Evolutionary conservation across 2,797 vertebrate species (phyloP).

Genomic region (Pogoniulus pusillus): DNA sequence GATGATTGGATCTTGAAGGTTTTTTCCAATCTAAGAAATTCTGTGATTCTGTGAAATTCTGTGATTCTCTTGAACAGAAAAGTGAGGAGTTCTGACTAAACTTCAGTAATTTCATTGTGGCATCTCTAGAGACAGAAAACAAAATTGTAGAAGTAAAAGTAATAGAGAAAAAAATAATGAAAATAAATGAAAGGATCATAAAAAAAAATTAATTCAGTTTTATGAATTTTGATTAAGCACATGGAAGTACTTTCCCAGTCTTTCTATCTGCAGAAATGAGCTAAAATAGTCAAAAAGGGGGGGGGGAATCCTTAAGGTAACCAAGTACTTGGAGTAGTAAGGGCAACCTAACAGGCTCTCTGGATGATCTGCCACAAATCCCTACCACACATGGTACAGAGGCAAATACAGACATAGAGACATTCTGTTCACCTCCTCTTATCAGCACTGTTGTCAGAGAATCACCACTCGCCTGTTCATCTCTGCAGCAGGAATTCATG

Average conservation of each 20-base stretch:
- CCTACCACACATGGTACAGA: neutral
- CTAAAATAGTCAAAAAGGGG: neutral
- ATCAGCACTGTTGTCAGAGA: slow-evolving; percentile 56
- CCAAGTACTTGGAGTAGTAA: neutral
- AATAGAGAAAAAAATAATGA: too few species aligned
- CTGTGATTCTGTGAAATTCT: too few species aligned
- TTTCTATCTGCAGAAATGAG: neutral
- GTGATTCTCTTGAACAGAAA: too few species aligned
- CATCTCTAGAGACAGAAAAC: too few species aligned
- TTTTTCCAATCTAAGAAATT: too few species aligned
- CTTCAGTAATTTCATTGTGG: too few species aligned
- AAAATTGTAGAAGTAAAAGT: too few species aligned
- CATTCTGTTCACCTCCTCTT: slow-evolving; percentile 60
- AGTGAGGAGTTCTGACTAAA: too few species aligned
- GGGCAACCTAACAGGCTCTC: neutral
- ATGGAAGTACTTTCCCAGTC: neutral
- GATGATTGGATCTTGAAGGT: too few species aligned
- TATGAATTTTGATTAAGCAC: neutral
- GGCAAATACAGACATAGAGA: slow-evolving; percentile 24
- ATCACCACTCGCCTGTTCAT: slow-evolving; percentile 42
- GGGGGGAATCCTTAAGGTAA: neutral
- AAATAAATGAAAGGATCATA: too few species aligned
- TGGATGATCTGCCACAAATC: neutral
- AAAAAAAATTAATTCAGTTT: neutral
- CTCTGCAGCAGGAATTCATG: slow-evolving; percentile 50